A percentile compares a stretch with the other conserved stretches of the same genome.
Conservation (phyloP, 2,797 vertebrate species). For the Leptoclinus maculatus region DNA sequence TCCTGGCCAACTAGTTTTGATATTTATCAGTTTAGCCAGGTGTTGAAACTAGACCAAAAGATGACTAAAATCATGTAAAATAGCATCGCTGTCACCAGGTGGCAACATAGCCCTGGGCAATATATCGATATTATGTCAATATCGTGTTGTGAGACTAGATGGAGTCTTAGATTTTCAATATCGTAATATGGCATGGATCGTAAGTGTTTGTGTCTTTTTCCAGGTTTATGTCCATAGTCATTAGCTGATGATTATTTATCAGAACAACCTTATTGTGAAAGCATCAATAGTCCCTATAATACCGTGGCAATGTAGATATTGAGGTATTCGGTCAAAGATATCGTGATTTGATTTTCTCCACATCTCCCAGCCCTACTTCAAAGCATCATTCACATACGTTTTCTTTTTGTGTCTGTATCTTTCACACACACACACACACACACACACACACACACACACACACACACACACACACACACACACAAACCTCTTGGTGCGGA, state of each 20-base stretch:
- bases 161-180: neutral
- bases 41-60: slow-evolving; percentile 1
- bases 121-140: neutral
- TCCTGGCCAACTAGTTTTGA: neutral
- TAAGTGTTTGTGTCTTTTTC: neutral
- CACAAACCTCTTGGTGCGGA: slow-evolving; percentile 7
- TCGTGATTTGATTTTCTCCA: neutral
- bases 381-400: slow-evolving; percentile 12
- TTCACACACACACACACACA: neutral
- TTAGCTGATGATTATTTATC: neutral
- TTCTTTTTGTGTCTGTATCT: neutral
- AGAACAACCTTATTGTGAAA: neutral
- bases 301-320: neutral
- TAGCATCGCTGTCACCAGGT: slow-evolving; percentile 2
- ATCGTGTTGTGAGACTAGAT: neutral
- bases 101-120: neutral
- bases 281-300: neutral
- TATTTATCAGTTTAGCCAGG: neutral
- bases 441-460: neutral
- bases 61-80: slow-evolving; percentile 4
- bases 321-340: neutral
- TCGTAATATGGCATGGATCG: neutral
- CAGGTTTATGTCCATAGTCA: neutral
- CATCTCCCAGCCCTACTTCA: neutral
- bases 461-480: neutral